Evolutionary conservation across 2,113 vertebrate species (phyloP).

Genomic region (Neoarius graeffei): DNA sequence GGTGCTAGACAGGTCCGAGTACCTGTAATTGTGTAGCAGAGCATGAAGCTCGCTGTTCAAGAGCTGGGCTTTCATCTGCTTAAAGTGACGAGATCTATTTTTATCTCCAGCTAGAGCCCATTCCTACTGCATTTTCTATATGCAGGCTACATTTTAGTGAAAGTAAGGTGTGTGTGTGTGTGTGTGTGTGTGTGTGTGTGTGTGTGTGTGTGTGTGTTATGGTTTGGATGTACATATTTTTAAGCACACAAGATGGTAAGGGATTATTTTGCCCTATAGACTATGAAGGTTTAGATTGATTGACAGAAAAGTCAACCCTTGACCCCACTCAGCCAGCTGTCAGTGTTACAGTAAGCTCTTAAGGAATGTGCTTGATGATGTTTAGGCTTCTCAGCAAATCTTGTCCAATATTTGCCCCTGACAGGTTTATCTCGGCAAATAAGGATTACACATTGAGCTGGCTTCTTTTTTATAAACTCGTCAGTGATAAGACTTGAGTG

Average conservation of each 20-base stretch:
- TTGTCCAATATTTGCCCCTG: constrained; percentile 74
- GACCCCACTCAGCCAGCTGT: constrained; percentile 74
- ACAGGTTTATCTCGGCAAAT: constrained; percentile 75
- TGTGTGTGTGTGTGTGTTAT: not conserved
- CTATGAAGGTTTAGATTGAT: constrained; percentile 28
- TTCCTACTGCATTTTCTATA: constrained; percentile 59
- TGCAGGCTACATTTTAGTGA: not conserved
- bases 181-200: too few relatives aligned
- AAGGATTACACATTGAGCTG: constrained; percentile 68
- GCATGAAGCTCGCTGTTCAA: constrained; percentile 86
- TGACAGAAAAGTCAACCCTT: constrained; percentile 66
- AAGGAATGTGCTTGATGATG: constrained; percentile 67
- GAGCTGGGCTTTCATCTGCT: constrained; percentile 91
- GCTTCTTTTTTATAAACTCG: constrained; percentile 41
- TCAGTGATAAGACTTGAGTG: not conserved
- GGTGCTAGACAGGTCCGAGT: constrained; percentile 93
- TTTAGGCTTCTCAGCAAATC: constrained; percentile 72
- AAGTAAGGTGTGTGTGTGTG: not conserved
- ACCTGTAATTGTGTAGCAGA: constrained; percentile 91
- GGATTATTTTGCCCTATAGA: constrained; percentile 33
- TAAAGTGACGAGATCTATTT: constrained; percentile 88
- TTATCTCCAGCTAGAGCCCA: constrained; percentile 61
- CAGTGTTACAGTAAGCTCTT: constrained; percentile 73
- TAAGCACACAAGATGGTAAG: constrained; percentile 46
- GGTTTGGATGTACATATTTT: not conserved